phyloP scores from a whole-genome alignment of 2,888 invertebrate genomes.

The Andrena camellia region DNA sequence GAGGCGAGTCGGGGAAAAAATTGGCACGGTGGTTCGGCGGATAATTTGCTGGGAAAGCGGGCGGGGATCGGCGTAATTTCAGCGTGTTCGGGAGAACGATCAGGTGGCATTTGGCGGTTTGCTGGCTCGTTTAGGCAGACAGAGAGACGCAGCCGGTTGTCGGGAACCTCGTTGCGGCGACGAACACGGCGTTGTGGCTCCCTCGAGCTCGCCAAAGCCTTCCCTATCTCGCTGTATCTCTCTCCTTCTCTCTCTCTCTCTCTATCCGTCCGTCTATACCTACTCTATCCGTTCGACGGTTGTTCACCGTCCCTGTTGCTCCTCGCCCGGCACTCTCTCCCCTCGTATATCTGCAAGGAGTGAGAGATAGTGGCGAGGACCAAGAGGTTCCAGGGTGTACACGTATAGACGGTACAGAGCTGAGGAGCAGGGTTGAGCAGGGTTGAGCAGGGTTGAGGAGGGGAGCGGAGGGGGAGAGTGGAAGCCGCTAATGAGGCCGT shows the following conservation, averaged over 20 bases:
- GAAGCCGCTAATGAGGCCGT: conserved; percentile 84
- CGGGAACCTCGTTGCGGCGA: conserved; percentile 77
- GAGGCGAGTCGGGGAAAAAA: conserved; percentile 7
- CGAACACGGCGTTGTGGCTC: conserved; percentile 78
- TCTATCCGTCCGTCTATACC: conserved; percentile 36
- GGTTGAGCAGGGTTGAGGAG: conserved; percentile 29
- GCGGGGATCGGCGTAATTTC: conserved; percentile 61
- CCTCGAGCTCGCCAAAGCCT: conserved; percentile 66
- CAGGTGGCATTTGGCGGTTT: conserved; percentile 78
- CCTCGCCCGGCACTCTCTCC: neutral
- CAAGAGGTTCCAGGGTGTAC: conserved; percentile 75
- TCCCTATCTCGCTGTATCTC: conserved; percentile 26
- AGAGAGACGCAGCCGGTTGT: conserved; percentile 71
- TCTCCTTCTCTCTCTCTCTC: conserved; percentile 55
- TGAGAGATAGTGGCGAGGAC: conserved; percentile 70
- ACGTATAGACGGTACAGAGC: conserved; percentile 49
- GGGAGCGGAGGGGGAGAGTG: conserved; percentile 68
- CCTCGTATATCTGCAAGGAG: conserved; percentile 63
- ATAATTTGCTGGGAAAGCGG: conserved; percentile 33
- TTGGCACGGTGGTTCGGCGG: neutral
- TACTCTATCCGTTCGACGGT: conserved; percentile 42
- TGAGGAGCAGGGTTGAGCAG: conserved; percentile 20
- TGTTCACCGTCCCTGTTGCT: conserved; percentile 3
- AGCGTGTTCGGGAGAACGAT: conserved; percentile 66
- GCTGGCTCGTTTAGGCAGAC: conserved; percentile 75